Evolutionary conservation across 2,797 vertebrate species (phyloP), one percentile per base, ranked within the genome.

Genomic region (Pseudochirops cupreus): DNA sequence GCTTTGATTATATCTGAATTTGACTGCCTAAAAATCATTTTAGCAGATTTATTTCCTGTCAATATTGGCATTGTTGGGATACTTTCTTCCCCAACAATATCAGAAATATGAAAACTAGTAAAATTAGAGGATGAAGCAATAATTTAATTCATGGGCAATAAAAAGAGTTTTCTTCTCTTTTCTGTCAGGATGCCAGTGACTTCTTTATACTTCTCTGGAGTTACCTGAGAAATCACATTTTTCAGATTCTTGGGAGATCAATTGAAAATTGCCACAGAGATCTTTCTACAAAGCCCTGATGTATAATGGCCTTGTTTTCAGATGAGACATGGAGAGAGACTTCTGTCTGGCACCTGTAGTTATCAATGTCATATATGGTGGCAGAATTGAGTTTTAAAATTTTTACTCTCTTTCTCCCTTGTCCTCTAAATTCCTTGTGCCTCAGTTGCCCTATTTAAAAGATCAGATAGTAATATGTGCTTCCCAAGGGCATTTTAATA

Each of bases 191-290:
- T 92, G 67, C 55, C 90, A 96, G 0, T 46, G 39, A 21, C 94
- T 39, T 92, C 31, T 91, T 91, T 89, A 94, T 3, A 56, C 29
- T n/a, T 90, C 31, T 50, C 0, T 91, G 21, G 39, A 82, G 9
- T 46, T 26, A 82, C 24, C 46, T 87, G 9, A 12, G 67, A 91
- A 91, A 52, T 56, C 90, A 26, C 90, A 4, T 82, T 95, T 39
- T 95, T 93, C 74, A 92, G 95, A 24, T 92, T 29, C 55, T 46
- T 92, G 74, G 21, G 52, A 95, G 92, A 53, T 92, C 74, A 97
- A 57, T 96, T 92, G 87, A 97, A 96, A 91, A 33, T 92, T 93
- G 92, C 39, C 74, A 39, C 87, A 90, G 29, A 95, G 91, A 93
- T 67, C 10, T 52, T 26, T 96, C 95, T 91, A 95, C 21, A 93